Percentiles rank a stretch among this genome's conserved stretches.
phyloP scores from a whole-genome alignment of 2,113 vertebrate genomes.

The Stigmatopora nigra region DNA sequence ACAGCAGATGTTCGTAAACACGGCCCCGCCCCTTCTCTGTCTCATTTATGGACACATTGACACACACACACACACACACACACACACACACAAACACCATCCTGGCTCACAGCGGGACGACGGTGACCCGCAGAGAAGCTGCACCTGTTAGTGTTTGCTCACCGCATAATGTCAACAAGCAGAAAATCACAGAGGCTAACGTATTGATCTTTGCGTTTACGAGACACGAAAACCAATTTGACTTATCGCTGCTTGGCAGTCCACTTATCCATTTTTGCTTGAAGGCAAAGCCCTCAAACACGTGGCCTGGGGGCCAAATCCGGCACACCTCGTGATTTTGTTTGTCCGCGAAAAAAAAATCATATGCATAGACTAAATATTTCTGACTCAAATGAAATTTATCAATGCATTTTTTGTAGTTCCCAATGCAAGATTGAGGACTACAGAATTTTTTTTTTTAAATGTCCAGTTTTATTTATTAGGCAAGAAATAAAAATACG shows the following conservation, averaged over 20 bases:
- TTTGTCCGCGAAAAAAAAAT: no score
- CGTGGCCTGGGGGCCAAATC: no score
- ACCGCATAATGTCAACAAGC: slow-evolving; percentile 48
- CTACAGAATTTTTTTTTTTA: no score
- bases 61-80: slow-evolving; percentile 27
- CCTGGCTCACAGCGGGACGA: slow-evolving; percentile 41
- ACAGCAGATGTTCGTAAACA: slow-evolving; percentile 60
- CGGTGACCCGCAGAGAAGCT: slow-evolving; percentile 52
- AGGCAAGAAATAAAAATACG: no score
- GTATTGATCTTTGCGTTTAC: slow-evolving; percentile 39
- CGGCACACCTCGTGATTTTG: no score
- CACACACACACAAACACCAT: slow-evolving; percentile 30
- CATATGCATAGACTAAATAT: no score
- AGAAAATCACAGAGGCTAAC: slow-evolving; percentile 26
- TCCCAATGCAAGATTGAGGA: no score
- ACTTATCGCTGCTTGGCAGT: not conserved
- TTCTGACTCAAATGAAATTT: no score
- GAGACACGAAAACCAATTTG: not conserved
- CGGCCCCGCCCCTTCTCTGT: slow-evolving; percentile 23
- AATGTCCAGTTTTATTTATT: no score
- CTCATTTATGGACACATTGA: slow-evolving; percentile 42
- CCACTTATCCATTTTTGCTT: not conserved
- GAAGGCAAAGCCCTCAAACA: not conserved
- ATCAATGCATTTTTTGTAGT: no score
- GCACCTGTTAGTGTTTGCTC: slow-evolving; percentile 58